Base-by-base conservation (phyloP, 1,140 invertebrate genomes). In the Drosophila saltans region DNA sequence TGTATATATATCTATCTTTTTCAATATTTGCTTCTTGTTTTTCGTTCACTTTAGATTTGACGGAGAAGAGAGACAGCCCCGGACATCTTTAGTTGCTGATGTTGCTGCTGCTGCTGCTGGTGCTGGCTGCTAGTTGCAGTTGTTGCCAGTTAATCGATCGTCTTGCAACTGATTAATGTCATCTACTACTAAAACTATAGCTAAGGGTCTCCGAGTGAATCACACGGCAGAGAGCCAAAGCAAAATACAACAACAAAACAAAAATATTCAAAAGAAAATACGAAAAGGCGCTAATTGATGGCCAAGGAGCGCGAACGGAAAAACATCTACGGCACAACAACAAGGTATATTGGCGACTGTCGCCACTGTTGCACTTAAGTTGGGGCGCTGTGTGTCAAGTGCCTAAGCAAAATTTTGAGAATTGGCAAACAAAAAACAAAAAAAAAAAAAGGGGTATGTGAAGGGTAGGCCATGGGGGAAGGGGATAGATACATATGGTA, bases 101-200 rank as follows among this genome's bases (percentile, higher is more conserved):
- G 16, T 16, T 16, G 16, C 16, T 16, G 16, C 16, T 16, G 16
- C 16, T 16, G 66, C 55, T 76, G 69, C 66, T 73, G 62, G 41
- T 57, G 64, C 69, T 71, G 74, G 66, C 63, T 59, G 60, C 41
- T 43, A 24, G 69, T 21, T 43, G 55, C 75, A 79, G 74, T 84
- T 90, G 84, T 78, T 91, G 77, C 70, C 82, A 80, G 77, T 75
- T 86, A 89, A 92, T 92, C 91, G 91, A 92, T 91, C 91, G 81
- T 84, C 80, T 88, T 86, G 84, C 91, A 89, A 92, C 91, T 92
- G 91, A 92, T 92, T 89, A 90, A 86, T 80, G 74, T 52, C 45
- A 52, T 52, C 74, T 26, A 26, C 66, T 26, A 43, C 21, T 43
- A 69, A 69, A 62, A 58, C 69, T 69, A 52, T 10, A 66, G 41